A percentile compares a stretch with the other conserved stretches of the same genome.
These are phyloP conservation scores for Chiloscyllium punctatum DNA, from an alignment of 2,797 vertebrate genomes.

Conservation along the genomic window DNA sequence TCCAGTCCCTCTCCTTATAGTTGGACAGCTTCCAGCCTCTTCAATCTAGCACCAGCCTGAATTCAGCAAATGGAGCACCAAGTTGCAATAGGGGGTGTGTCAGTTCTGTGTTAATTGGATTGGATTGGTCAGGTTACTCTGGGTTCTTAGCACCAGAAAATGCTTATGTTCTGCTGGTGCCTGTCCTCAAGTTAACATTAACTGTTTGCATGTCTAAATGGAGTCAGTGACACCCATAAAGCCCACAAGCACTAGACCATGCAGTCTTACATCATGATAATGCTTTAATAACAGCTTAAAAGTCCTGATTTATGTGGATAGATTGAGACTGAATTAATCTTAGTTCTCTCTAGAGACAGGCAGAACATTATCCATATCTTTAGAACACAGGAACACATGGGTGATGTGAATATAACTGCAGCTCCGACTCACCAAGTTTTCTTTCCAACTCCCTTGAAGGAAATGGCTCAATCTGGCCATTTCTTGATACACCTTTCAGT, in stretches of 20 bases:
- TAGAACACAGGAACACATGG: not conserved
- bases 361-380: not conserved
- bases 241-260: not conserved
- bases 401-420: not conserved
- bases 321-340: not conserved
- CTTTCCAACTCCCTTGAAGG: not conserved
- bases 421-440: not conserved
- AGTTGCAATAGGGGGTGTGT: not conserved
- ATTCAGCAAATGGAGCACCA: not conserved
- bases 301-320: not conserved
- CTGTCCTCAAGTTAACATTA: not conserved
- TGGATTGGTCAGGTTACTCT: not conserved
- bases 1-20: not conserved
- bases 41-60: not conserved
- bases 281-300: not conserved
- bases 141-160: not conserved
- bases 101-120: not conserved
- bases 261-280: not conserved
- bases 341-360: not conserved
- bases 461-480: not conserved
- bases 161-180: too few relatives aligned
- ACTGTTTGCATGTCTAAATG: not conserved
- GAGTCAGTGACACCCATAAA: not conserved
- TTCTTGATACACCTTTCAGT: not conserved
- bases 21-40: not conserved